A percentile compares a stretch with the other conserved stretches of the same genome.
phyloP scores from a whole-genome alignment of 2,797 vertebrate genomes.

The Anguilla anguilla region DNA sequence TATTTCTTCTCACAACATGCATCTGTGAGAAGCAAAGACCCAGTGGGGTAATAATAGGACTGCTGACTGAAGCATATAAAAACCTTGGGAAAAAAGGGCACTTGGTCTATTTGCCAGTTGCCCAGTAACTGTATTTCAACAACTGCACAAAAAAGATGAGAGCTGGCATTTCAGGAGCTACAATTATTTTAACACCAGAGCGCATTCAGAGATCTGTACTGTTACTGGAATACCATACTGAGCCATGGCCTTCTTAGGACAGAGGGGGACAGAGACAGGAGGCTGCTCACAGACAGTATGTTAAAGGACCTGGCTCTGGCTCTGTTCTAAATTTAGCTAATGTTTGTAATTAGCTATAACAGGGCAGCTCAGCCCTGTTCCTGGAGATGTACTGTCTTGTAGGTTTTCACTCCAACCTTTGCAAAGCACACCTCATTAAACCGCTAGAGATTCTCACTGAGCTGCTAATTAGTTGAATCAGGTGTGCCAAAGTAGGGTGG shows the following conservation, averaged over 20 bases:
- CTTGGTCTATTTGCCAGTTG: constrained; percentile 24
- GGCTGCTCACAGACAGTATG: not conserved
- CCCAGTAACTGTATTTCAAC: constrained; percentile 25
- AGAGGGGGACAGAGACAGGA: not conserved
- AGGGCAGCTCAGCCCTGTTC: too few species aligned
- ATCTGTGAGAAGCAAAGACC: constrained; percentile 28
- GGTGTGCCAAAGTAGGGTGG: too few species aligned
- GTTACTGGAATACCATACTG: not conserved
- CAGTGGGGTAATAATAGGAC: constrained; percentile 30
- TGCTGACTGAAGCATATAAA: constrained; percentile 30
- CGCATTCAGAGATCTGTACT: not conserved
- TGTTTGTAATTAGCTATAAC: not conserved
- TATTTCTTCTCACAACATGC: not conserved
- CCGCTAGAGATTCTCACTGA: too few species aligned
- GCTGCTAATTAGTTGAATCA: too few species aligned
- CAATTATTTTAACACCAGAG: not conserved
- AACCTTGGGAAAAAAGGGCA: not conserved
- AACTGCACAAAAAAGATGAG: not conserved
- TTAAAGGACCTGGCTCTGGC: not conserved
- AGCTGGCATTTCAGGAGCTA: not conserved
- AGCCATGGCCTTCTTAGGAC: not conserved
- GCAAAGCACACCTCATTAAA: too few species aligned
- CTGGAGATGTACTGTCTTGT: too few species aligned
- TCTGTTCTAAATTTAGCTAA: not conserved
- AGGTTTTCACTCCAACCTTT: too few species aligned